Evolutionary conservation across 2,113 vertebrate species (phyloP), one percentile per base, ranked within the genome.

Genomic region (Chitala chitala): DNA sequence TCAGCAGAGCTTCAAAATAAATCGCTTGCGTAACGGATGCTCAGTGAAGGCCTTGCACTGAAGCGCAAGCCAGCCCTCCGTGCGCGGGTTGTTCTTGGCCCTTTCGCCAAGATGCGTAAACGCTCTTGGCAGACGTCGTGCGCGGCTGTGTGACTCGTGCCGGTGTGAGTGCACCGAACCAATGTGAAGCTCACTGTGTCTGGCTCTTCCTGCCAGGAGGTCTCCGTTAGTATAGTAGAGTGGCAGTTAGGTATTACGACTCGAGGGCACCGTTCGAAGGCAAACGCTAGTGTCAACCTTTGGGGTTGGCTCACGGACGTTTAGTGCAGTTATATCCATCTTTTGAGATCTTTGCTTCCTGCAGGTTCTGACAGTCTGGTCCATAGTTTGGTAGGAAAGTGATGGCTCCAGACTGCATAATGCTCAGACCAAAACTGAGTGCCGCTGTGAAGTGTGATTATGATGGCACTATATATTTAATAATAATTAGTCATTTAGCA

Each of bases 1-100:
- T 66, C 40, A 76, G 42, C 66, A 20, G 40, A 68, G 42, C 65
- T 46, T 75, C 56, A 50, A 70, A 69, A 71, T 73, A 71, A 71
- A 73, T 36, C 36, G 44, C 40, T 74, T 55, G 63, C 46, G 70
- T 75, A 24, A 77, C 29, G 31, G 56, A 65, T 73, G 79, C 75
- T 69, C 36, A 55, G 72, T 22, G 13, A 44, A 63, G 66, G 77
- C 75, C 66, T 68, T 68, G 70, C 46, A 48, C 12, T 24, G 71
- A 77, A 74, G 75, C 69, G 31, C 66, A 75, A 77, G 75, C 44
- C 63, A 77, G 44, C 40, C 71, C 77, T 75, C 66, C 69, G 78
- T 74, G 79, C 40, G 74, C 38, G 65, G 82, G 79, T 81, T 83
- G 78, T 79, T 66, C 82, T 84, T 85, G 82, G 81, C 78, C 58